Conservation (phyloP, 1,140 invertebrate species). For the Lethrus apterus region DNA sequence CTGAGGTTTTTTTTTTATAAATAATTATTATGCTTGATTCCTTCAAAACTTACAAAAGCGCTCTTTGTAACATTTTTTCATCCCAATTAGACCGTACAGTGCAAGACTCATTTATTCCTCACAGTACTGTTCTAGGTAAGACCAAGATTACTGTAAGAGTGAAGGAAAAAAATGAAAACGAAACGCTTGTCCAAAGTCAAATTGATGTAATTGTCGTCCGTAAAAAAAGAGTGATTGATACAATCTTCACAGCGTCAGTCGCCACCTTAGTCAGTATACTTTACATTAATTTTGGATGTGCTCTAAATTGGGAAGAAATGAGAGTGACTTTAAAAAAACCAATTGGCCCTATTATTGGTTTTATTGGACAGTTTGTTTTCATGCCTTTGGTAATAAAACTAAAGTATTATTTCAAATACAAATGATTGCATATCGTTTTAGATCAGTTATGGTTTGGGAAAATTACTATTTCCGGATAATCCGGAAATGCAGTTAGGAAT, state of each 20-base stretch:
- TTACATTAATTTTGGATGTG: constrained; percentile 92
- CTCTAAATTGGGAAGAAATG: constrained; percentile 70
- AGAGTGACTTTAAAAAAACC: constrained; percentile 64
- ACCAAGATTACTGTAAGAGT: constrained; percentile 19
- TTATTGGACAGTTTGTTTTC: constrained; percentile 74
- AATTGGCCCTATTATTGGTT: constrained; percentile 76
- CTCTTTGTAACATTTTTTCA: no score
- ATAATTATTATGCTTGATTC: no score
- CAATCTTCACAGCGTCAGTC: constrained; percentile 69
- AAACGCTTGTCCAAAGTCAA: background rate
- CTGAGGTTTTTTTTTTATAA: no score
- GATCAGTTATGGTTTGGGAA: constrained; percentile 64
- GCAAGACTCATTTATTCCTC: background rate
- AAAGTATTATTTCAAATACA: constrained; percentile 24
- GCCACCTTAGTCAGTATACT: constrained; percentile 65
- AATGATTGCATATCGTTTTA: no score
- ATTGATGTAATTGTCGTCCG: constrained; percentile 52
- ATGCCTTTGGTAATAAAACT: constrained; percentile 75
- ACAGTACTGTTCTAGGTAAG: constrained; percentile 18
- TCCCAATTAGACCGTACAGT: no score
- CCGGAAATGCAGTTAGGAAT: constrained; percentile 73
- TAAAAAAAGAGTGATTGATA: constrained; percentile 58
- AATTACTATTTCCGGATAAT: constrained; percentile 61
- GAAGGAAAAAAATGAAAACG: background rate
- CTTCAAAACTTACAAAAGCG: no score